Evolutionary conservation across 1,140 invertebrate species (phyloP).

Genomic region (Micrasema longulum): DNA sequence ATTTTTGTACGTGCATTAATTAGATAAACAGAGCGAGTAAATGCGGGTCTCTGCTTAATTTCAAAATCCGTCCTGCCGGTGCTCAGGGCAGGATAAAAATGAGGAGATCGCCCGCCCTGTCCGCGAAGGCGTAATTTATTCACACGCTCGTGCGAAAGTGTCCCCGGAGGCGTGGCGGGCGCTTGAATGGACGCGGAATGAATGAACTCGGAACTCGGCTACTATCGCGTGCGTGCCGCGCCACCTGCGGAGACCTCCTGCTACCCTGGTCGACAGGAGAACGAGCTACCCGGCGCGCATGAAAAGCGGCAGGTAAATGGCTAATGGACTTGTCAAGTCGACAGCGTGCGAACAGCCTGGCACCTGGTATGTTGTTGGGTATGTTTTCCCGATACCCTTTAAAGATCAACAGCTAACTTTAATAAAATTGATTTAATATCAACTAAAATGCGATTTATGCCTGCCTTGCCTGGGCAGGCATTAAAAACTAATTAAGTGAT

Average conservation of each 20-base stretch:
- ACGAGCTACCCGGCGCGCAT: too few species aligned
- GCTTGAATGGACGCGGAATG: slow-evolving; percentile 19
- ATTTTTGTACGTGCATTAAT: not conserved
- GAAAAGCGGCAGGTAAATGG: too few species aligned
- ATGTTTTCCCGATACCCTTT: too few species aligned
- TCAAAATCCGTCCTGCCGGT: not conserved
- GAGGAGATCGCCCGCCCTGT: not conserved
- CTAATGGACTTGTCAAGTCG: too few species aligned
- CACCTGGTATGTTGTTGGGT: too few species aligned
- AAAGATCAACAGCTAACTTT: too few species aligned
- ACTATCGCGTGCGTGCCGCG: slow-evolving; percentile 6
- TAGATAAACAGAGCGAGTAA: not conserved
- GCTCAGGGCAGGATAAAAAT: slow-evolving; percentile 1
- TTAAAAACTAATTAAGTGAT: too few species aligned
- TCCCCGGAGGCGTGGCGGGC: slow-evolving; percentile 24
- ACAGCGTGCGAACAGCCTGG: too few species aligned
- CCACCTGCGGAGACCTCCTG: not conserved
- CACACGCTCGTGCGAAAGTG: slow-evolving; percentile 33
- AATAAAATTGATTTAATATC: too few species aligned
- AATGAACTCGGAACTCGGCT: not conserved
- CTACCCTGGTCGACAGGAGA: slow-evolving; percentile 13
- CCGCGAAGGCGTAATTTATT: slow-evolving; percentile 2
- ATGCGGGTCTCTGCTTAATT: not conserved
- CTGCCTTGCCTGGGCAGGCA: too few species aligned
- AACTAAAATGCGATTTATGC: too few species aligned